Evolutionary conservation across 2,113 vertebrate species (phyloP), one percentile per base, ranked within the genome.

Genomic region (Nothobranchius furzeri): DNA sequence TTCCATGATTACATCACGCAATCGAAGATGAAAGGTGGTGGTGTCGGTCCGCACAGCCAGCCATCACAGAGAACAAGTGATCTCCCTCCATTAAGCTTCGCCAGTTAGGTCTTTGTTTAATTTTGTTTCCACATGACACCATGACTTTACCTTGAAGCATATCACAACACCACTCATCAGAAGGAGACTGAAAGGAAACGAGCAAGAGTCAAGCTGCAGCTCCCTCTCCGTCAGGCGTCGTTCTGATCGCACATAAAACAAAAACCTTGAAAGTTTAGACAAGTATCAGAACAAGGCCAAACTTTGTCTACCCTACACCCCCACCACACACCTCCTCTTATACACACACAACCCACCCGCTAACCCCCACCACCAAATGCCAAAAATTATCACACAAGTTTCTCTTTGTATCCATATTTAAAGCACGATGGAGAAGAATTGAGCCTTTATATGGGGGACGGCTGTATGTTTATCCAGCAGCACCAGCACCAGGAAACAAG

Each of bases 361-460:
- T 76, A 73, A 83, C 85, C 82, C 79, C 85, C 64, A 84, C 80
- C 82, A 70, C 79, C 88, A 91, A 88, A 88, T 92, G 91, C 92
- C 93, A 92, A 87, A 93, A 93, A 93, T 93, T 85, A 94, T 91
- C 93, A 91, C 91, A 91, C 90, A 91, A 89, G 88, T 92, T 92
- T 93, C 86, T 90, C 91, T 93, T 93, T 94, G 90, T 92, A 88
- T 92, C 91, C 92, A 90, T 90, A 91, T 91, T 92, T 90, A 90
- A 92, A 90, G 88, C 90, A 89, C 78, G 85, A 83, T 80, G 83
- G 86, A 89, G 90, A 92, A 92, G 90, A 94, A 94, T 93, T 84
- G 83, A 71, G 87, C 79, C 92, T 93, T 93, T 94, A 91, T 93
- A 88, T 30, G 73, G 80, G 79, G 77, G 81, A 78, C 84, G 86